These are phyloP conservation scores for Sebastes kiyomatsui DNA, from an alignment of 2,797 vertebrate species.

Conservation along the genomic window DNA sequence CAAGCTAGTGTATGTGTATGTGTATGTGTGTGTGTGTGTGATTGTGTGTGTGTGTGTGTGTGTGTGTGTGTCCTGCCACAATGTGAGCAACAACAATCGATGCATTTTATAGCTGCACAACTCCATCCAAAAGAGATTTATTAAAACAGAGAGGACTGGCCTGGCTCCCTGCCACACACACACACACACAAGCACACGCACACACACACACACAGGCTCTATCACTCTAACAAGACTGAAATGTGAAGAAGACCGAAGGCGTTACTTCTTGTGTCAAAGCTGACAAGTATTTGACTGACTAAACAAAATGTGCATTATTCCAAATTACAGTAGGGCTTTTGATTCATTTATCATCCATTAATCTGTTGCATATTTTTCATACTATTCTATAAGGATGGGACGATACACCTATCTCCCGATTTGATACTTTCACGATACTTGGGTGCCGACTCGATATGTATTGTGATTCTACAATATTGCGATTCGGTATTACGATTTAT, in stretches of 20 bases:
- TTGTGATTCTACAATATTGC: no score
- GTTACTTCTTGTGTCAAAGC: constrained; percentile 8
- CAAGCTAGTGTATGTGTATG: constrained; percentile 7
- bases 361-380: background rate
- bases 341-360: background rate
- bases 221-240: constrained; percentile 60
- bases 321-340: background rate
- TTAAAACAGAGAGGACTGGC: constrained; percentile 77
- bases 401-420: no score
- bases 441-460: no score
- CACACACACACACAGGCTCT: constrained; percentile 32
- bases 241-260: constrained; percentile 8
- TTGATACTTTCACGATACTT: no score
- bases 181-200: background rate
- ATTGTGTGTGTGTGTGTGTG: constrained; percentile 10
- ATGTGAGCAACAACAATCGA: constrained; percentile 77
- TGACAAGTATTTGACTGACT: background rate
- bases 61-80: constrained; percentile 29
- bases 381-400: background rate
- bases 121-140: constrained; percentile 81
- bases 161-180: constrained; percentile 46
- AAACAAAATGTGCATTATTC: constrained; percentile 19
- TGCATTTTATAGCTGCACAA: constrained; percentile 78
- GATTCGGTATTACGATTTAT: no score
- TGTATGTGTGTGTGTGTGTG: constrained; percentile 13